Percentiles rank a stretch among this genome's conserved stretches.
Conservation (phyloP, 2,888 invertebrate species). For the Idaea straminata region DNA sequence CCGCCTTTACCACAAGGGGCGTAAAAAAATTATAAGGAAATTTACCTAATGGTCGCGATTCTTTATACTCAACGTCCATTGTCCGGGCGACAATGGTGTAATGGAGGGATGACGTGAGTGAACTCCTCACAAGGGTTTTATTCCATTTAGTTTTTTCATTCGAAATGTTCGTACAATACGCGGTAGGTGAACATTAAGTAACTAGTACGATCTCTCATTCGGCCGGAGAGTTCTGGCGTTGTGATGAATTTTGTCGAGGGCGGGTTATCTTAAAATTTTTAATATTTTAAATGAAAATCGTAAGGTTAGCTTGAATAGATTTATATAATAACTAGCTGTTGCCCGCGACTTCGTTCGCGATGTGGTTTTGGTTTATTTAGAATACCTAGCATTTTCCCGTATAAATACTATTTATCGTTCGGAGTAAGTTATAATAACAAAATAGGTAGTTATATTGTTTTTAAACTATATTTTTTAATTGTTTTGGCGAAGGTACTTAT, state of each 20-base stretch:
- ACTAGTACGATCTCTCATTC: constrained; percentile 17
- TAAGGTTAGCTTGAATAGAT: no score
- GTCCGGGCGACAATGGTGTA: constrained; percentile 75
- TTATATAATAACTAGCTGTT: no score
- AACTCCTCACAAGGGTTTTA: constrained; percentile 53
- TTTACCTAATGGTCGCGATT: constrained; percentile 79
- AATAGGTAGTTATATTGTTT: no score
- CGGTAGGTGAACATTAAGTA: constrained; percentile 36
- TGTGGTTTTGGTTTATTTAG: no score
- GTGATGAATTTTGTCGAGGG: neutral
- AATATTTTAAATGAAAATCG: no score
- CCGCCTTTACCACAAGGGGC: constrained; percentile 70
- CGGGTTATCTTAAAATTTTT: no score
- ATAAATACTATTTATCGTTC: no score
- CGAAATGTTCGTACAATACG: constrained; percentile 43
- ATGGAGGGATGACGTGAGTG: constrained; percentile 78
- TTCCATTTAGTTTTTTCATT: constrained; percentile 51
- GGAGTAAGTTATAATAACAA: no score
- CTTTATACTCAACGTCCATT: constrained; percentile 75
- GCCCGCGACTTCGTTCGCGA: no score
- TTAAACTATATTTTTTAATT: no score
- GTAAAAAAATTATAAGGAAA: constrained; percentile 80
- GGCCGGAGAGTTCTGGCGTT: constrained; percentile 10
- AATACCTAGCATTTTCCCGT: no score
- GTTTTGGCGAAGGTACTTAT: no score